These are phyloP conservation scores for Gymnoscopelus braueri DNA, from an alignment of 2,797 vertebrate species.

Conservation along the genomic window DNA sequence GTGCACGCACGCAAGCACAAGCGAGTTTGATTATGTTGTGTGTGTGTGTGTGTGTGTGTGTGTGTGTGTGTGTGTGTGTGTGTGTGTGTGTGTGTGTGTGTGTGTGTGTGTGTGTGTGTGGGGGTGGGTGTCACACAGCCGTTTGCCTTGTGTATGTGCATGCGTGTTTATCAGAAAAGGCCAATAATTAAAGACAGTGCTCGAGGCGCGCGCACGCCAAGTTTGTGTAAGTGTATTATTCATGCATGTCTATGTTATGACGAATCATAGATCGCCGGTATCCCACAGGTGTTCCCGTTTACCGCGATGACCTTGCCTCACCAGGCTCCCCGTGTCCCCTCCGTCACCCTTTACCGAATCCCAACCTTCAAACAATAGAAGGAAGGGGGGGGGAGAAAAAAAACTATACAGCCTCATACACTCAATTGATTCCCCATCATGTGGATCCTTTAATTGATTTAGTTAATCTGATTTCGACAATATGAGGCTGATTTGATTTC, in stretches of 20 bases:
- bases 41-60: slow-evolving; percentile 15
- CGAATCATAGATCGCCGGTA: slow-evolving; percentile 54
- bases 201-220: slow-evolving; percentile 7
- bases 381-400: too few species aligned
- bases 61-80: neutral
- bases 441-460: slow-evolving; percentile 23
- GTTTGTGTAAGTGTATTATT: slow-evolving; percentile 53
- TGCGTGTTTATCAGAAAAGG: too few species aligned
- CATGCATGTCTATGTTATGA: slow-evolving; percentile 69
- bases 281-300: slow-evolving; percentile 81
- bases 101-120: neutral
- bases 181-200: too few species aligned
- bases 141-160: slow-evolving; percentile 5
- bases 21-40: slow-evolving; percentile 11
- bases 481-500: slow-evolving; percentile 53
- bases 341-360: slow-evolving; percentile 48
- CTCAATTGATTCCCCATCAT: slow-evolving; percentile 45
- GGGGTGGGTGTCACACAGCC: neutral
- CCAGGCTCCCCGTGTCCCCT: slow-evolving; percentile 39
- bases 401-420: slow-evolving; percentile 1
- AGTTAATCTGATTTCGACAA: slow-evolving; percentile 37
- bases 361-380: too few species aligned
- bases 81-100: slow-evolving; percentile 14
- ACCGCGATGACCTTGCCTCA: slow-evolving; percentile 54
- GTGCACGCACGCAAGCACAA: neutral